Percentiles rank a stretch among this genome's conserved stretches.
Conservation (phyloP, 2,888 invertebrate genomes). For the Pherbina coryleti region DNA sequence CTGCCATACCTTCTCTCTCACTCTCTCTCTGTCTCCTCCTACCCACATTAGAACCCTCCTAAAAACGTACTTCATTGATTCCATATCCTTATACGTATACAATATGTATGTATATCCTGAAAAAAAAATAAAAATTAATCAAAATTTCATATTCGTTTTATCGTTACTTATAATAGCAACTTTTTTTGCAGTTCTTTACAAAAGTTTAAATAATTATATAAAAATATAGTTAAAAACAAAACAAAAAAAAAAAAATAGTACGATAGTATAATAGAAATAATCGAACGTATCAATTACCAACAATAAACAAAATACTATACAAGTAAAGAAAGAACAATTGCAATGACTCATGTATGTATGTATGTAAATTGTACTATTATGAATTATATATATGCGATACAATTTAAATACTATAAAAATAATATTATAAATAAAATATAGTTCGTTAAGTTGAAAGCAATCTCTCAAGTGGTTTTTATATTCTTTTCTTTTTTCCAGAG, state of each 20-base stretch:
- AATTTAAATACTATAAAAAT: conserved; percentile 13
- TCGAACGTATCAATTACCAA: conserved; percentile 15
- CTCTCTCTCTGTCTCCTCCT: background rate
- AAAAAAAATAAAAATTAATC: background rate
- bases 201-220: background rate
- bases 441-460: conserved; percentile 62
- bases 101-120: background rate
- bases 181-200: conserved; percentile 22
- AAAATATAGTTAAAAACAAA: background rate
- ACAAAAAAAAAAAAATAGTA: background rate
- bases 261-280: conserved; percentile 22
- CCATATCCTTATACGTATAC: background rate
- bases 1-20: background rate
- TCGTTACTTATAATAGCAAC: background rate
- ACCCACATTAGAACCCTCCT: background rate
- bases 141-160: background rate
- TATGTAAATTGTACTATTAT: conserved; percentile 32
- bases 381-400: conserved; percentile 36
- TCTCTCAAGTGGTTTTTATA: conserved; percentile 28
- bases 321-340: conserved; percentile 1
- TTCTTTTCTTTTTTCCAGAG: background rate
- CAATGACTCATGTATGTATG: conserved; percentile 49
- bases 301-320: conserved; percentile 6
- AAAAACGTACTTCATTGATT: background rate
- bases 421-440: conserved; percentile 47